Evolutionary conservation across 2,113 vertebrate species (phyloP), one percentile per base, ranked within the genome.

Genomic region (Malurus elegans): DNA sequence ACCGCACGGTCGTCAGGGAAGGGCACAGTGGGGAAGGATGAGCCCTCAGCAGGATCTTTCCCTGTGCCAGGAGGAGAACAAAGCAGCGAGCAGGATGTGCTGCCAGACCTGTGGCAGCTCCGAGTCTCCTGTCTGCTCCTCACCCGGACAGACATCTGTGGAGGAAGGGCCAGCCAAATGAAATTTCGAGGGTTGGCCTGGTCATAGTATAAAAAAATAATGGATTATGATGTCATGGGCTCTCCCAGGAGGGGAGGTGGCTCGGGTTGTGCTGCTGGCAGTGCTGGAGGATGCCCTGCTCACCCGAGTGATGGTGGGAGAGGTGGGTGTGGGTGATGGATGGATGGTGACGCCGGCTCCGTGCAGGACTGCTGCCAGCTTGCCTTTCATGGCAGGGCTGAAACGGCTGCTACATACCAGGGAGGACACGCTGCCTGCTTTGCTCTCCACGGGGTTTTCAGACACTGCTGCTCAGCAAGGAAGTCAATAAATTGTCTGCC

Each of bases 121-220:
- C 65, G 14, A 28, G 15, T 91, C 75, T 93, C 72, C 73, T 28
- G 45, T 78, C 50, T 65, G 73, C 50, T 90, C 53, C 56, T 42
- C 28, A 8, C 13, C 66, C 2, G 0, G 8, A 6, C 0, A 1
- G 29, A 24, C 2, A 1, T 54, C 75, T 38, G 45, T 2, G 1
- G 57, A 75, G 25, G 25, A 2, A 3, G 45, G 53, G 47, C 32
- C 4, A 4, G 40, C 64, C 47, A 29, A 73, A 9, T 54, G 36
- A 56, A 57, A 69, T 78, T 66, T 25, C 7, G 4, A 50, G 66
- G 67, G 31, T 29, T 66, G 26, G 23, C 18, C 29, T 62, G 8
- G 34, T 28, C 56, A 12, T 4, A 3, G 23, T 34, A 0, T 17
- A 12, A 47, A 60, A 47, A 58, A 57, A 2, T 1, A 7, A 25